Conservation (phyloP, 2,797 vertebrate species). For the Borostomias antarcticus region DNA sequence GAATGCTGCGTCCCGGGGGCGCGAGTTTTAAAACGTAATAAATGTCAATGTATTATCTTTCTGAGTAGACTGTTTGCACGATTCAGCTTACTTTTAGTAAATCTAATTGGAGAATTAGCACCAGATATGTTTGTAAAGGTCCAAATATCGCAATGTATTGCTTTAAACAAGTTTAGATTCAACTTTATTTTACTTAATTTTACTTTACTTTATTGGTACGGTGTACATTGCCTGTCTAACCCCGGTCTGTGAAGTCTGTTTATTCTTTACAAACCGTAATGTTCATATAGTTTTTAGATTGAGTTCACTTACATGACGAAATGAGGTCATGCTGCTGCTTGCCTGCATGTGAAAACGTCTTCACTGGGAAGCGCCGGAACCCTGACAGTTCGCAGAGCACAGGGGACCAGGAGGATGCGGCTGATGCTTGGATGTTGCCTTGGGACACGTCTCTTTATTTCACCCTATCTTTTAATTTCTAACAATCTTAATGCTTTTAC, state of each 20-base stretch:
- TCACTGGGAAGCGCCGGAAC: conserved; percentile 1
- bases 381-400: conserved; percentile 37
- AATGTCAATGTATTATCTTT: too few species aligned
- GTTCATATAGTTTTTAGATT: neutral
- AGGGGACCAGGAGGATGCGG: conserved; percentile 25
- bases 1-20: too few species aligned
- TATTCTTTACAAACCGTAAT: neutral
- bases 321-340: conserved; percentile 12
- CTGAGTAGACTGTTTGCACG: too few species aligned
- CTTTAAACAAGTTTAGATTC: neutral
- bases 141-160: too few species aligned
- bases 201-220: too few species aligned
- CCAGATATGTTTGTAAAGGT: too few species aligned
- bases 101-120: too few species aligned
- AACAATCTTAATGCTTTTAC: too few species aligned
- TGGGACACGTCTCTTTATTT: conserved; percentile 43
- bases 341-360: conserved; percentile 33
- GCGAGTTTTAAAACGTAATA: too few species aligned
- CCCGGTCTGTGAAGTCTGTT: neutral
- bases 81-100: too few species aligned
- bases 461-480: too few species aligned
- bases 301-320: neutral
- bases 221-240: neutral
- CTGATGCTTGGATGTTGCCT: conserved; percentile 35
- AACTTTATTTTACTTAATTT: too few species aligned